Base-by-base conservation (phyloP, 2,888 invertebrate species). In the Acholoe squamosa region DNA sequence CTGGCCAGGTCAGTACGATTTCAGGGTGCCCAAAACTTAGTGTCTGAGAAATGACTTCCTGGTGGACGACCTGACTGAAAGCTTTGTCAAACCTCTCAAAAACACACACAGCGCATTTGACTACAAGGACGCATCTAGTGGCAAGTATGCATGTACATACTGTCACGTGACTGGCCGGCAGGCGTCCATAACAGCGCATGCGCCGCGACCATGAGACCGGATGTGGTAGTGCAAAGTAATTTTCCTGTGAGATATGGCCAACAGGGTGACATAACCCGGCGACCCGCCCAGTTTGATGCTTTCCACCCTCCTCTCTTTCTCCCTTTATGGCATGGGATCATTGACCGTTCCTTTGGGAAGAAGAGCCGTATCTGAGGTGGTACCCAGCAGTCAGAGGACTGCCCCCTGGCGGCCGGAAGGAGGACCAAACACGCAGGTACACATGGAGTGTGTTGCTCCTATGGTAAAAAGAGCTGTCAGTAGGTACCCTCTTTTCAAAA, bases 111-210 rank as follows among this genome's bases (percentile, higher is more conserved):
- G 43, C 5, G 43, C 43, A 43, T 3, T 43, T 43, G 43, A 43
- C 43, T 43, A 43, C 43, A 43, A 43, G 43, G 43, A 43, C 10
- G 43, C 43, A 10, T 10, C 43, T 10, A 43, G 43, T 10, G 43
- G 43, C 43, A 3, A 43, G 43, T 43, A 10, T 10, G 43, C 43
- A 43, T 43, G 43, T 43, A 7, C 43, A 43, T 43, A 10, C 10
- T 3, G 43, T 43, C 43, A 43, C 10, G 43, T 43, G 43, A 43
- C 43, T 43, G 43, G 10, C 43, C 61, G 7, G 5, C 34, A 80
- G 34, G 80, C 80, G n/a, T 80, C 80, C 80, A 80, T 80, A 80
- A 80, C 34, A n/a, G 43, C 80, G n/a, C 43, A 33, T 80, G 80
- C 80, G 34, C 43, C 43, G 0, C 34, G 80, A 80, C 80, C 80